A percentile compares a stretch with the other conserved stretches of the same genome.
phyloP scores from a whole-genome alignment of 2,113 vertebrate genomes.

The Ciconia maguari region DNA sequence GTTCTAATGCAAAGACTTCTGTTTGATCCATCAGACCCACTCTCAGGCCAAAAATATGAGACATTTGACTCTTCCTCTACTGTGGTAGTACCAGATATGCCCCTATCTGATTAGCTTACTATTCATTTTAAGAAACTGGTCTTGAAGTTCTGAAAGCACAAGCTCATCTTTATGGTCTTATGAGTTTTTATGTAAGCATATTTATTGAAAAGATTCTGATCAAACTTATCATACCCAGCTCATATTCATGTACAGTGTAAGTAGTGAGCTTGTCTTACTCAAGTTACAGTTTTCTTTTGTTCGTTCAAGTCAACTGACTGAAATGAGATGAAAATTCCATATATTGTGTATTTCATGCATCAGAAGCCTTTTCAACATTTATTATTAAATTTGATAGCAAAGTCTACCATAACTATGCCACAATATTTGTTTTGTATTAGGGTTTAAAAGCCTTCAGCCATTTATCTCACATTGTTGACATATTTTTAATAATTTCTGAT shows the following conservation, averaged over 20 bases:
- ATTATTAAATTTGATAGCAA: not conserved
- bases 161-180: not conserved
- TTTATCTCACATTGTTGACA: not conserved
- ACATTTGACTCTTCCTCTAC: not conserved
- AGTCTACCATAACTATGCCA: not conserved
- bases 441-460: not conserved
- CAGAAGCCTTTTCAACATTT: not conserved
- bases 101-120: not conserved
- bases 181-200: rapidly evolving
- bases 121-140: not conserved
- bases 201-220: not conserved
- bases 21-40: not conserved
- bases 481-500: not conserved
- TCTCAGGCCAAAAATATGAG: not conserved
- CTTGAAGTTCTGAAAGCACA: not conserved
- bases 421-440: not conserved
- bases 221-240: not conserved
- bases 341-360: not conserved
- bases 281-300: not conserved
- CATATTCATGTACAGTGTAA: not conserved
- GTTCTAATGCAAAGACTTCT: not conserved
- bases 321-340: not conserved
- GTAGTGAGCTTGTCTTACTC: not conserved
- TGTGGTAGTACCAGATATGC: not conserved
- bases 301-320: not conserved